Percentiles rank a stretch among this genome's conserved stretches.
Evolutionary conservation across 2,113 vertebrate species (phyloP).

Genomic region (Syngnathoides biaculeatus): DNA sequence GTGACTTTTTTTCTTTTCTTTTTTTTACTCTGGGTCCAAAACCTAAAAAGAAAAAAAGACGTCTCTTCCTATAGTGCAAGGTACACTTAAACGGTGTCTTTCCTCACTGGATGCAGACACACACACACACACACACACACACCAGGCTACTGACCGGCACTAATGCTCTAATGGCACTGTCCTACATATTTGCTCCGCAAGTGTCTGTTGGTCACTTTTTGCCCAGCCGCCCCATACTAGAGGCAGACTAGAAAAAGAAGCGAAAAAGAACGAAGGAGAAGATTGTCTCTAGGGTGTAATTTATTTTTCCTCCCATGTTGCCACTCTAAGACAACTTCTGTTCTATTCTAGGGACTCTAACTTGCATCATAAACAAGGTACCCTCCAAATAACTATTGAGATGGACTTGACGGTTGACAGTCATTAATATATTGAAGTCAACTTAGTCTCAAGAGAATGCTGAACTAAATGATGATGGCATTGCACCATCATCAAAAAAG

Average conservation of each 20-base stretch:
- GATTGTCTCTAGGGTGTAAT: conserved; percentile 14
- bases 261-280: conserved; percentile 34
- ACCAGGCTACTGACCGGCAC: conserved; percentile 57
- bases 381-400: background rate
- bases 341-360: background rate
- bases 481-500: too few species aligned
- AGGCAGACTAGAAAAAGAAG: conserved; percentile 23
- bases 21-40: conserved; percentile 22
- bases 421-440: background rate
- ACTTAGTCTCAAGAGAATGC: background rate
- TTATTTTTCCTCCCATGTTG: conserved; percentile 2
- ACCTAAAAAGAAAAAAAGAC: conserved; percentile 20
- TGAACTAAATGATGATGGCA: too few species aligned
- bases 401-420: background rate
- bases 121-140: conserved; percentile 35
- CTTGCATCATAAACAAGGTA: background rate
- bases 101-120: conserved; percentile 12
- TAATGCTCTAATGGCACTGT: conserved; percentile 65
- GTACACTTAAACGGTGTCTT: conserved; percentile 37
- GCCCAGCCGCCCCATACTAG: conserved; percentile 24
- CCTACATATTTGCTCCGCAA: conserved; percentile 57
- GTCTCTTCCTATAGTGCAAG: conserved; percentile 20
- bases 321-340: background rate
- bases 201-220: conserved; percentile 53
- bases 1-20: background rate